A percentile compares a stretch with the other conserved stretches of the same genome.
Evolutionary conservation across 2,888 invertebrate species (phyloP).

Genomic region (Drosophila diplacantha): DNA sequence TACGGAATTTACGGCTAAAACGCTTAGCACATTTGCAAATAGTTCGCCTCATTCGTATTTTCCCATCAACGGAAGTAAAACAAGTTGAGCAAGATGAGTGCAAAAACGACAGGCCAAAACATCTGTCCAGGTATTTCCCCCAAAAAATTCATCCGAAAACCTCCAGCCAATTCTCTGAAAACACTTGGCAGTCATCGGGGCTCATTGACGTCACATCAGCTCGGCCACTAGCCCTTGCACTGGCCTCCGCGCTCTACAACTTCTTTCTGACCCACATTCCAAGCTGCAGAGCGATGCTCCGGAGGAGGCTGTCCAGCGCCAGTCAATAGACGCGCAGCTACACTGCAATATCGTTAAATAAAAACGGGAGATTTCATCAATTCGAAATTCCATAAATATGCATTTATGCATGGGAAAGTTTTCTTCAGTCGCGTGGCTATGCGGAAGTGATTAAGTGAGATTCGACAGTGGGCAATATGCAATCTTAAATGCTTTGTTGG

Average conservation of each 20-base stretch:
- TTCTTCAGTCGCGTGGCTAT: conserved; percentile 9
- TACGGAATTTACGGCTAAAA: conserved; percentile 56
- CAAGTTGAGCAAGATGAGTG: conserved; percentile 11
- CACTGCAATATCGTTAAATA: conserved; percentile 7
- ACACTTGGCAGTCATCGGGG: conserved; percentile 2
- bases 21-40: conserved; percentile 56
- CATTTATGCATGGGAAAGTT: conserved; percentile 33
- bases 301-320: conserved; percentile 13
- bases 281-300: conserved; percentile 3
- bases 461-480: background rate
- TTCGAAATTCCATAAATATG: conserved; percentile 26
- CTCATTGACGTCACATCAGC: conserved; percentile 33
- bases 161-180: conserved; percentile 29
- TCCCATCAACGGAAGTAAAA: conserved; percentile 56
- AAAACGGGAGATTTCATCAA: conserved; percentile 8
- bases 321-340: conserved; percentile 1
- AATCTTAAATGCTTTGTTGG: background rate
- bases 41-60: conserved; percentile 42
- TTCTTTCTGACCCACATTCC: conserved; percentile 30
- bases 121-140: conserved; percentile 57
- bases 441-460: conserved; percentile 9
- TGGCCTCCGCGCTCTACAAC: conserved; percentile 1
- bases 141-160: conserved; percentile 38
- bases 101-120: conserved; percentile 8
- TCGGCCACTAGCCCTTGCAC: conserved; percentile 4